These are phyloP conservation scores for Tetranychus urticae DNA, from an alignment of 1,140 invertebrate species.

Conservation along the genomic window DNA sequence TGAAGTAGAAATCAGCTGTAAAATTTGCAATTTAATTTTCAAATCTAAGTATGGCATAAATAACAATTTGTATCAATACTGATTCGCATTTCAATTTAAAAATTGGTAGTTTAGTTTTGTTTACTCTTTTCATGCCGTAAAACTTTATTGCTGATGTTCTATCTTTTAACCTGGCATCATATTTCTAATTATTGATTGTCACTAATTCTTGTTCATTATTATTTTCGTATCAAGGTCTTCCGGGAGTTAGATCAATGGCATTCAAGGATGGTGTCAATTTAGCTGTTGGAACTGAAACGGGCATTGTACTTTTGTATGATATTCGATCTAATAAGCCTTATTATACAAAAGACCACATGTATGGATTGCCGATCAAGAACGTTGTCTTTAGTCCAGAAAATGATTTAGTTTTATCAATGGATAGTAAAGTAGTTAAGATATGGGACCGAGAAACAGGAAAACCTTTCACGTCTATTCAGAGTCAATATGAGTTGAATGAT, in stretches of 20 bases:
- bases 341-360: slow-evolving; percentile 79
- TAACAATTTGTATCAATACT: no score
- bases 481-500: neutral
- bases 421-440: slow-evolving; percentile 70
- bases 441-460: slow-evolving; percentile 80
- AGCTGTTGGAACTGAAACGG: slow-evolving; percentile 73
- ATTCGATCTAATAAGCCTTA: slow-evolving; percentile 71
- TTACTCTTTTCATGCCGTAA: no score
- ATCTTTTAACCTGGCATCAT: no score
- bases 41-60: no score
- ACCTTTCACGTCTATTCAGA: slow-evolving; percentile 73
- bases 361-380: slow-evolving; percentile 68
- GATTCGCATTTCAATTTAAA: no score
- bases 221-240: slow-evolving; percentile 22
- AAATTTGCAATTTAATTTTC: no score
- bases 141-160: no score
- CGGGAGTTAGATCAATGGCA: slow-evolving; percentile 50
- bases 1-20: no score
- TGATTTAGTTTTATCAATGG: slow-evolving; percentile 72
- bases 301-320: slow-evolving; percentile 75
- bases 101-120: no score
- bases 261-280: slow-evolving; percentile 58
- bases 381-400: slow-evolving; percentile 58
- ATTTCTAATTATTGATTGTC: no score
- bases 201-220: neutral